Conservation (phyloP, 2,113 vertebrate genomes). For the Muntiacus reevesi region DNA sequence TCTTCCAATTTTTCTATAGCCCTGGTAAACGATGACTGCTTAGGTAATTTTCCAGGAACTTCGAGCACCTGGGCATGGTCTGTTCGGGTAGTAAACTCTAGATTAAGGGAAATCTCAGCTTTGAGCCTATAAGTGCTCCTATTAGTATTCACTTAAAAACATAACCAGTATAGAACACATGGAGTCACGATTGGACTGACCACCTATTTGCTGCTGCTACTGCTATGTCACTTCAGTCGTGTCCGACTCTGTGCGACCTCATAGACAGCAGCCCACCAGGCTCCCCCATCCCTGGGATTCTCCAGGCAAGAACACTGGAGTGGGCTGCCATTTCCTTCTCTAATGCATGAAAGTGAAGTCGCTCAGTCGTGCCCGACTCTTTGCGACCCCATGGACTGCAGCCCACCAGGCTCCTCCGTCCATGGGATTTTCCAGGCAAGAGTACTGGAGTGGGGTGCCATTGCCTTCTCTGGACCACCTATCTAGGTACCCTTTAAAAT, state of each 20-base stretch:
- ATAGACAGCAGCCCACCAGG: no score
- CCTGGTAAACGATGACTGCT: neutral
- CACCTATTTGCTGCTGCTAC: neutral
- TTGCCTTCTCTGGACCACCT: neutral
- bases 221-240: no score
- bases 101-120: neutral
- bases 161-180: neutral
- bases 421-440: no score
- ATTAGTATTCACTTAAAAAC: neutral
- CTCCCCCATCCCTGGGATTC: no score
- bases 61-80: neutral
- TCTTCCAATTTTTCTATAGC: conserved; percentile 14
- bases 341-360: no score
- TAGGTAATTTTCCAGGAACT: neutral
- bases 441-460: no score
- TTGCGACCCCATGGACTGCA: no score
- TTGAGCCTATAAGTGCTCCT: neutral
- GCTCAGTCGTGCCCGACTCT: no score
- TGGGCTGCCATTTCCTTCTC: no score
- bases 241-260: no score
- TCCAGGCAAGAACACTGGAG: no score
- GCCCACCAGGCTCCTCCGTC: no score
- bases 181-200: neutral
- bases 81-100: neutral
- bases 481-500: neutral